A percentile compares a stretch with the other conserved stretches of the same genome.
These are phyloP conservation scores for Tokudaia muenninki DNA, from an alignment of 2,797 vertebrate species.

Conservation along the genomic window DNA sequence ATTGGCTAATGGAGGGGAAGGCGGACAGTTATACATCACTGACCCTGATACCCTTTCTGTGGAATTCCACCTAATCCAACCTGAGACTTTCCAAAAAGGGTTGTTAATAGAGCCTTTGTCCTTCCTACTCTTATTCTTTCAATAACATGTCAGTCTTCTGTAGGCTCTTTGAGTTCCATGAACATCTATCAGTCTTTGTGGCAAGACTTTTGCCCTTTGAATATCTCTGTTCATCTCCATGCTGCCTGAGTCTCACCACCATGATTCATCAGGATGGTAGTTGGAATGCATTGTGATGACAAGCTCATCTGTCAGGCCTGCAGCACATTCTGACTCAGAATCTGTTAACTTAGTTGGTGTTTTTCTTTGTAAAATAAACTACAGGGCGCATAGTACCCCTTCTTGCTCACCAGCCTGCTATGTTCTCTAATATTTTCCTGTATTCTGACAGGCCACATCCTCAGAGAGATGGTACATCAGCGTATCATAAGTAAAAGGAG, in stretches of 20 bases:
- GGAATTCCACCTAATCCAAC: background rate
- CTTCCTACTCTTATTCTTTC: background rate
- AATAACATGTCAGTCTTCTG: background rate
- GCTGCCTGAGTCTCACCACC: background rate
- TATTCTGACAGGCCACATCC: background rate
- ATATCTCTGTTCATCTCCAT: background rate
- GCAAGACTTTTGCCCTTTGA: background rate
- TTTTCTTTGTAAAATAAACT: background rate
- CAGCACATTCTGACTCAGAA: constrained; percentile 24
- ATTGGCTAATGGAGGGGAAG: background rate
- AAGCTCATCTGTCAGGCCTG: background rate
- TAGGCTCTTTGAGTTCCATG: background rate
- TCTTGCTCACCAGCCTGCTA: accelerated
- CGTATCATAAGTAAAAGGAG: background rate
- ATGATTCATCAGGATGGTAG: background rate
- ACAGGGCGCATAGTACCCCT: background rate
- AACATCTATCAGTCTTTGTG: background rate
- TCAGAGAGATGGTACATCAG: background rate
- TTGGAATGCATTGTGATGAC: background rate
- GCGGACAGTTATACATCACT: background rate
- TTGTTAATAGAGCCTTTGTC: background rate
- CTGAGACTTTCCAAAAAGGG: background rate
- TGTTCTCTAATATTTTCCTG: background rate
- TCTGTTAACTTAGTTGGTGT: background rate
- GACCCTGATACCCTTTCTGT: background rate